Evolutionary conservation across 2,113 vertebrate genomes (phyloP), one percentile per base, ranked within the genome.

Genomic region (Actenoides hombroni): DNA sequence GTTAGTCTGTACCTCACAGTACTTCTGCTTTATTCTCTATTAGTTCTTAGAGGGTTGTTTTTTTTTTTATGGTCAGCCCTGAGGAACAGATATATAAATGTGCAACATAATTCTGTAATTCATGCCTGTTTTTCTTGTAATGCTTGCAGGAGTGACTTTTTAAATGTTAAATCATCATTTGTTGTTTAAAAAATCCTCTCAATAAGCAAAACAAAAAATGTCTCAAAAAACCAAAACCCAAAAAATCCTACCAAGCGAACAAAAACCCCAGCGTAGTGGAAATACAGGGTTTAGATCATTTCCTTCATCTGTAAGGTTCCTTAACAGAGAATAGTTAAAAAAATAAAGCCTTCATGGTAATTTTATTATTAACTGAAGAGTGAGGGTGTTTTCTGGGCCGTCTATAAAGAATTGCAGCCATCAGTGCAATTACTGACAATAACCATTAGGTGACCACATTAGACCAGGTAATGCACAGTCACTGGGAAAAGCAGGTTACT

Each of bases 401-500:
- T 3, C 9, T 87, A 21, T 59, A 31, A 46, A 87, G 49, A 82
- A 8, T 39, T 61, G 37, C 60, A 86, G 16, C 31, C 33, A 16
- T 54, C 33, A 19, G n/a, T 97, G 97, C 89, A 97, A 56, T 97
- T 98, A 57, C 96, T 77, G 56, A 12, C 77, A 74, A 44, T 71
- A 49, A 82, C 97, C 98, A 97, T 97, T 97, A 91, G 98, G 96
- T 96, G 98, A 98, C 83, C 92, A 94, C 95, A 91, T 96, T 69
- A 98, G 97, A 98, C 98, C 97, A 91, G 59, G 39, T 71, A 94
- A 95, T 83, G 59, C 16, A 23, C 40, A 82, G 35, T 44, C n/a
- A 42, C 21, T 33, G 84, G 13, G 60, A 42, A 65, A 73, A 48
- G 15, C 31, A 61, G 14, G 25, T 85, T 75, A 19, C 54, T 42